These are phyloP conservation scores for Papilio protenor DNA, from an alignment of 2,888 invertebrate genomes.

Conservation along the genomic window DNA sequence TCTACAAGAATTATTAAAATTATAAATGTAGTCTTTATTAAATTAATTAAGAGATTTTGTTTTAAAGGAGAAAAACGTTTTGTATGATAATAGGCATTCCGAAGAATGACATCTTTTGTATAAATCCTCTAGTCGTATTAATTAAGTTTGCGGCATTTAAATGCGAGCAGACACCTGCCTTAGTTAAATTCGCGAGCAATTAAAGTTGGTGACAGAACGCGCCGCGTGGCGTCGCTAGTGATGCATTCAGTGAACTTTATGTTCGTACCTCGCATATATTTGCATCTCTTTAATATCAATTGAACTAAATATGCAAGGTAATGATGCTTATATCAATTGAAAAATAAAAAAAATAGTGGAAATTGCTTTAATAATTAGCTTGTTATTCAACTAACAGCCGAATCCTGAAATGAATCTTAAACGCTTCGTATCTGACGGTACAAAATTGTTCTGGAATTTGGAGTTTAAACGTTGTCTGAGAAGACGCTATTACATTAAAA, in stretches of 20 bases:
- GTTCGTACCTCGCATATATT: background rate
- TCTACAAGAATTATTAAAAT: background rate
- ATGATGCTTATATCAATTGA: background rate
- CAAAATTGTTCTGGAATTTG: no score
- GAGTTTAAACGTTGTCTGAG: no score
- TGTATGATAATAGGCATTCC: background rate
- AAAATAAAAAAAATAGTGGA: background rate
- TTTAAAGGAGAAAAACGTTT: background rate
- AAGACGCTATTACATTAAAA: no score
- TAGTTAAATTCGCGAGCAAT: constrained; percentile 16
- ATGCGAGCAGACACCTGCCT: background rate
- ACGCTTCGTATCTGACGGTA: no score
- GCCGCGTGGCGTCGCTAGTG: constrained; percentile 7
- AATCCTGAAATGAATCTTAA: no score
- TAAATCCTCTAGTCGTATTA: background rate
- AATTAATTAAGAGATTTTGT: background rate
- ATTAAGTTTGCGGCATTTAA: constrained; percentile 22
- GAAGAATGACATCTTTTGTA: background rate
- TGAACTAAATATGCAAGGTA: background rate
- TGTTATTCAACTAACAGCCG: no score
- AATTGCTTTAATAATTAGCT: no score
- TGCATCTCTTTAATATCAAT: background rate
- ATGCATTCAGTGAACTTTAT: constrained; percentile 12
- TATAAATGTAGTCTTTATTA: background rate
- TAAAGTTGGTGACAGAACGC: constrained; percentile 10